Percentiles rank a stretch among this genome's conserved stretches.
Evolutionary conservation across 2,888 invertebrate species (phyloP).

Genomic region (Barypeithes pellucidus): DNA sequence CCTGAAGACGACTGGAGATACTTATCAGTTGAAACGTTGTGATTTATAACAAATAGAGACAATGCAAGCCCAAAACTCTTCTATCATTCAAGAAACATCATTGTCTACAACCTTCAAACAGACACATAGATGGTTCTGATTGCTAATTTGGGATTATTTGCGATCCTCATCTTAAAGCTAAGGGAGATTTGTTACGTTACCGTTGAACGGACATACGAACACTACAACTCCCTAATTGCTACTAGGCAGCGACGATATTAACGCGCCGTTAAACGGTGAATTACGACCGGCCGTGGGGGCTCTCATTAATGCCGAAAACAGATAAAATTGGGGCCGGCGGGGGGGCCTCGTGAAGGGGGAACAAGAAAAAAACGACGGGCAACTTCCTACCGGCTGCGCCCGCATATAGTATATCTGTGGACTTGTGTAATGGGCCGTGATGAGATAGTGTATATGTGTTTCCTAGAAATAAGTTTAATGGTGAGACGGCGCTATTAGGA

Average conservation of each 20-base stretch:
- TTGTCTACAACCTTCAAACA: too few species aligned
- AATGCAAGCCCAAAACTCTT: too few species aligned
- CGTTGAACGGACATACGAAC: background rate
- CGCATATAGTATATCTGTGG: background rate
- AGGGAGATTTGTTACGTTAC: background rate
- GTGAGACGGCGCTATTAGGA: too few species aligned
- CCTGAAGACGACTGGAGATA: too few species aligned
- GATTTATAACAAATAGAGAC: too few species aligned
- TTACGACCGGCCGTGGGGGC: slow-evolving; percentile 40
- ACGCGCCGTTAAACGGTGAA: slow-evolving; percentile 47
- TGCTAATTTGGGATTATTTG: too few species aligned
- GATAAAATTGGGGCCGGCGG: slow-evolving; percentile 38
- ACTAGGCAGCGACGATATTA: slow-evolving; percentile 40
- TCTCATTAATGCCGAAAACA: slow-evolving; percentile 46
- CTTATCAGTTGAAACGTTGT: too few species aligned
- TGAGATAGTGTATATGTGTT: slow-evolving; percentile 18
- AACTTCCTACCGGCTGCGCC: background rate
- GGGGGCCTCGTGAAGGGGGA: background rate
- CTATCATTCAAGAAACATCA: too few species aligned
- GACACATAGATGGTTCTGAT: too few species aligned
- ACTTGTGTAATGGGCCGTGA: slow-evolving; percentile 17
- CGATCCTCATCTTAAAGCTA: too few species aligned
- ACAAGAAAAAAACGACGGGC: background rate
- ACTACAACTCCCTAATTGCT: slow-evolving; percentile 24
- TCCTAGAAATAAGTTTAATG: slow-evolving; percentile 10